These are phyloP conservation scores for Sitobion miscanthi DNA, from an alignment of 1,140 invertebrate genomes.

Conservation along the genomic window DNA sequence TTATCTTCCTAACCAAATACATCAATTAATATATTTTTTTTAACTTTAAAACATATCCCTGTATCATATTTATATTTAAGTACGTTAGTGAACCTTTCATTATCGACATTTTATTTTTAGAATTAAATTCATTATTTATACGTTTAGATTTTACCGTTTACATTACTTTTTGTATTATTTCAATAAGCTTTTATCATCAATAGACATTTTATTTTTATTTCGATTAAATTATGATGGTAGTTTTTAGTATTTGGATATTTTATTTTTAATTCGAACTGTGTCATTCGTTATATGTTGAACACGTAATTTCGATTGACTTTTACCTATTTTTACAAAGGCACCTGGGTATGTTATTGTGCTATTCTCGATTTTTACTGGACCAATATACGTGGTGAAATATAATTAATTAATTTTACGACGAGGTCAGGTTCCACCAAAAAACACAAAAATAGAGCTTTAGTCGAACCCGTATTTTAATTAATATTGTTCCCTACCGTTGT, in stretches of 20 bases:
- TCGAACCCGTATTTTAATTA: constrained; percentile 12
- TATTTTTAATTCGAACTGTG: background rate
- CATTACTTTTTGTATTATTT: background rate
- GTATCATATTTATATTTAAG: too few species aligned
- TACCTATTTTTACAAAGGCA: background rate
- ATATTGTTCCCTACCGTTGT: background rate
- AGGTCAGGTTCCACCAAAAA: background rate
- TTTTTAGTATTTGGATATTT: background rate
- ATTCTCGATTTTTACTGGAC: background rate
- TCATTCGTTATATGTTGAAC: background rate
- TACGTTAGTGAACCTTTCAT: too few species aligned
- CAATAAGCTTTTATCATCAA: background rate
- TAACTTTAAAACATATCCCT: too few species aligned
- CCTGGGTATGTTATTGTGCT: background rate
- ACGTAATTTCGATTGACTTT: background rate
- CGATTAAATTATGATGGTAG: background rate
- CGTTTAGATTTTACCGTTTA: background rate
- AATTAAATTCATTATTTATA: too few species aligned
- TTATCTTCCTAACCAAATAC: too few species aligned
- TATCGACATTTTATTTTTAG: too few species aligned
- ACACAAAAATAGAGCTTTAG: constrained; percentile 7
- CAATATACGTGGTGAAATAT: background rate
- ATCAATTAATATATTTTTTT: too few species aligned
- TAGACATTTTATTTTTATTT: background rate
- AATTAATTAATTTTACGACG: background rate